A percentile compares a stretch with the other conserved stretches of the same genome.
These are phyloP conservation scores for Anguilla marmorata DNA, from an alignment of 2,797 vertebrate genomes.

Conservation along the genomic window DNA sequence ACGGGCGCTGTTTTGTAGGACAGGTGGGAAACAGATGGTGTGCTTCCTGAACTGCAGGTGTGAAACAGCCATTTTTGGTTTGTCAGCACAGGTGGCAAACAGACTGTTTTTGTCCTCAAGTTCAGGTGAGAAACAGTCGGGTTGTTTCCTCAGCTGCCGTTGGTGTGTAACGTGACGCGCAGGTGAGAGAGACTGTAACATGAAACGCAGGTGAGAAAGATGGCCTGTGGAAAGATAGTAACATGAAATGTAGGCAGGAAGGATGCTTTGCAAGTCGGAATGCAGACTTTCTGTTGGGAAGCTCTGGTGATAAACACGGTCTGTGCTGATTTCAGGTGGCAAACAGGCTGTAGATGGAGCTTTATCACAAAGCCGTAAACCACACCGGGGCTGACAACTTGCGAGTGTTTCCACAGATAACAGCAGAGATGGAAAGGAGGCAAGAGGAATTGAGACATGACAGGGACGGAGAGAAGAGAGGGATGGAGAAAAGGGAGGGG, in stretches of 20 bases:
- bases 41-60: neutral
- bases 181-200: neutral
- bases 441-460: constrained; percentile 35
- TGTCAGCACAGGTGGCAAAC: neutral
- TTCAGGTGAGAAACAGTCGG: neutral
- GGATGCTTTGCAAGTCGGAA: neutral
- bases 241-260: neutral
- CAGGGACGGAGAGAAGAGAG: neutral
- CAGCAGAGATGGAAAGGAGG: neutral
- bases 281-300: neutral
- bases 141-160: neutral
- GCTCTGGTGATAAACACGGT: neutral
- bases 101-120: neutral
- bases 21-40: neutral
- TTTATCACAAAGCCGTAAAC: neutral
- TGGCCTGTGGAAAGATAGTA: neutral
- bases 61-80: neutral
- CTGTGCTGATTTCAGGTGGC: neutral
- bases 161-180: neutral
- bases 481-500: neutral
- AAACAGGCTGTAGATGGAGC: neutral
- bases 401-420: neutral
- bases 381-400: neutral
- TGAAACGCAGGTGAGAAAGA: neutral
- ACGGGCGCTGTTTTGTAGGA: neutral